Base-by-base conservation (phyloP, 1,140 invertebrate species). In the Drosophila watanabei region DNA sequence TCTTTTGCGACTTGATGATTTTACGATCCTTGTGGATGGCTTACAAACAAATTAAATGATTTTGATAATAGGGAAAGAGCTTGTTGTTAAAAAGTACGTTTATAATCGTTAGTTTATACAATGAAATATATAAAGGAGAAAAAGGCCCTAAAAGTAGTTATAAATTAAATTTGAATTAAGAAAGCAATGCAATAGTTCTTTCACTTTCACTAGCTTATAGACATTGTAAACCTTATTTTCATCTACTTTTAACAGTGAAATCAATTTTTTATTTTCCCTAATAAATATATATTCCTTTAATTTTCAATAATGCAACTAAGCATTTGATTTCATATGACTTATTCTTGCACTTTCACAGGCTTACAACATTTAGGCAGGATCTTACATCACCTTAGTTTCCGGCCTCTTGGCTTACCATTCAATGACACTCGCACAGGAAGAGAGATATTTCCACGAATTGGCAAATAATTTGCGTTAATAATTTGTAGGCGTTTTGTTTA, bases 371-470 rank as follows among this genome's bases (percentile, higher is more conserved):
- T 30, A 46, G 51, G 18, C 45, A 58, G 52, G 65, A 79, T 79
- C 64, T 79, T 79, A 77, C 75, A 79, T 79, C 75, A 78, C 65
- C 64, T 64, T 28, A 32, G 70, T 72, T 59, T 70, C 62, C 66
- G 28, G 68, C 54, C 65, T 11, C 28, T 35, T 16, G 30, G 18
- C 79, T 75, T 71, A 82, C 80, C 81, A 82, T 82, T 76, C 72
- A 78, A 68, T 77, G 72, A 43, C 37, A 48, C 35, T 68, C 30
- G 41, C 33, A 35, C 33, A 68, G 46, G 14, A 43, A 66, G 41
- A 48, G 39, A 32, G 57, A 60, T 77, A 54, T 68, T 41, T 77
- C 41, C 43, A 41, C 48, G 32, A 70, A 54, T 24, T 51, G 18
- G 58, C 57, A 16, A 48, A 37, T 13, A 45, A 37, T n/a, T 20